Evolutionary conservation across 2,113 vertebrate species (phyloP), one percentile per base, ranked within the genome.

Genomic region (Melanocharis versteri): DNA sequence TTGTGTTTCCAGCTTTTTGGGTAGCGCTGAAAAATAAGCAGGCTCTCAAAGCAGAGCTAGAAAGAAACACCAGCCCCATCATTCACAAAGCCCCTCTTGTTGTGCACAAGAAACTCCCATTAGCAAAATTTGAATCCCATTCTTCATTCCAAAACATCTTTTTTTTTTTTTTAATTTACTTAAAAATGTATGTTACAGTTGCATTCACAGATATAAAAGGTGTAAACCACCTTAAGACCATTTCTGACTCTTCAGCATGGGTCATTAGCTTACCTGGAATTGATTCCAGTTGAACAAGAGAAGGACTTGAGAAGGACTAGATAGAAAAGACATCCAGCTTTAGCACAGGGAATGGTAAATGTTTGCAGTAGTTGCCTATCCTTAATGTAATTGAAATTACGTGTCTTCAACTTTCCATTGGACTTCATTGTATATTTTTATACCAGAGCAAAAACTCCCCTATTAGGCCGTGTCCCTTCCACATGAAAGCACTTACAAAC

Each of bases 401-500:
- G 13, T n/a, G 13, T 51, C 48, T 93, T 91, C 58, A 77, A 7
- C 35, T 65, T 94, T 87, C 22, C 40, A 16, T 45, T 85, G 35
- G 19, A 85, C 66, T 89, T 93, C 15, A 14, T 54, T 93, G 33
- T 69, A 47, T 72, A 30, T 91, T 88, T 94, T 84, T 90, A 44
- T 83, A 53, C 20, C 10, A 57, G n/a, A 93, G 57, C 3, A 22
- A 91, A 91, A 82, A 6, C 35, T 78, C 39, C 22, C 45, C 44
- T 90, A 6, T 91, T 87, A 87, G 39, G 47, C 47, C 89, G 31
- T n/a, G 31, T 73, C 62, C 42, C 11, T 89, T 96, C 76, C 75
- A 73, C 62, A 40, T 83, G 48, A 93, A 90, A 92, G 76, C 76
- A 80, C 85, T 95, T 94, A 93, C 17, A 94, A 91, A 88, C 75